Percentiles rank a stretch among this genome's conserved stretches.
Evolutionary conservation across 2,888 invertebrate species (phyloP).

Genomic region (Brachypalpus laphriformis): DNA sequence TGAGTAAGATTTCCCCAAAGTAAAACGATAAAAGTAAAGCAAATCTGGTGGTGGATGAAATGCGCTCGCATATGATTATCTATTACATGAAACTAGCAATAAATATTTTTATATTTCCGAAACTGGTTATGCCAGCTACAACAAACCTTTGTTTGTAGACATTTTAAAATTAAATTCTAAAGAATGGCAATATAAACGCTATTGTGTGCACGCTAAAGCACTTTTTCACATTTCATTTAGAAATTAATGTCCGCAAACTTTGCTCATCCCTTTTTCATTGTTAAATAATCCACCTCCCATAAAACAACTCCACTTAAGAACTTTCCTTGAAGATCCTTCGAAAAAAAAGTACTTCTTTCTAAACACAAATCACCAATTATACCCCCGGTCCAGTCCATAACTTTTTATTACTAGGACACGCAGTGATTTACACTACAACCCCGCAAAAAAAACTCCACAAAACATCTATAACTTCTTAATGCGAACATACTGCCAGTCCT

Average conservation of each 20-base stretch:
- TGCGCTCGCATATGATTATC: too few species aligned
- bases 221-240: not conserved
- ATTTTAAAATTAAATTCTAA: too few species aligned
- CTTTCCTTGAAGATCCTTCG: not conserved
- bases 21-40: too few species aligned
- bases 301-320: conserved; percentile 3
- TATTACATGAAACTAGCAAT: too few species aligned
- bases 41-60: too few species aligned
- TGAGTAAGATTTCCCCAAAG: too few species aligned
- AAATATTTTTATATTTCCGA: too few species aligned
- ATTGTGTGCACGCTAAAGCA: too few species aligned
- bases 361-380: conserved; percentile 33
- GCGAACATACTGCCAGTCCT: conserved; percentile 6
- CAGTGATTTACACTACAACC: conserved; percentile 49
- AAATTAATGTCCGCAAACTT: not conserved
- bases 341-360: not conserved
- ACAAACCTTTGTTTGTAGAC: too few species aligned
- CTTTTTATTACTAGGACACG: conserved; percentile 45
- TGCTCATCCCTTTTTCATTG: not conserved
- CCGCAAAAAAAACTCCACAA: conserved; percentile 37
- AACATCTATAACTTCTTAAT: conserved; percentile 43
- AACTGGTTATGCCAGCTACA: too few species aligned
- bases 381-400: conserved; percentile 40
- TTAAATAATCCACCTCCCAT: not conserved
- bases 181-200: too few species aligned